Base-by-base conservation (phyloP, 2,113 vertebrate species). In the Scytalopus superciliaris region DNA sequence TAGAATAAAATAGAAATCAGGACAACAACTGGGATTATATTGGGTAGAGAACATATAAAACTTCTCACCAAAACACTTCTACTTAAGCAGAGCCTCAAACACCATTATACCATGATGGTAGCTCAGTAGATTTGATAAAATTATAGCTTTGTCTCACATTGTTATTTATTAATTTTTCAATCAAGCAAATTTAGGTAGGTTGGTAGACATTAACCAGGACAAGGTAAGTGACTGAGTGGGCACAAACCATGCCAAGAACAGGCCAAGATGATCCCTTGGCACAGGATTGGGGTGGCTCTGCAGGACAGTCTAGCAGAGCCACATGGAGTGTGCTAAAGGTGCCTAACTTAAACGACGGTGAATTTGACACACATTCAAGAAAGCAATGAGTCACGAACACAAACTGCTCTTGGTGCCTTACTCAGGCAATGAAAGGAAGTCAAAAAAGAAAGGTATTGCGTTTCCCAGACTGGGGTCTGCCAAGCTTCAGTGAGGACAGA, bases 241-340 rank as follows among this genome's bases (percentile, higher is more conserved):
- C 64, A 84, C 25, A 80, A 76, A 37, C 23, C 19, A 31, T 0
- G 5, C 69, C 18, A 13, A 56, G 39, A 84, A 53, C 0, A 0
- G 74, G 45, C 67, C 85, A 77, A 86, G 42, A 42, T 0, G 3
- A 50, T 64, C 59, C 84, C 75, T 70, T 91, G 92, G 93, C 94
- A 90, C 2, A 2, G 39, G 75, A 37, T 1, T 84, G 57, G 52
- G 63, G 68, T 53, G 73, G 63, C 92, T 95, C 88, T 13, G 49
- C 87, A 81, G 87, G 95, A 80, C 60, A 81, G 92, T 89, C 91
- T 75, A 70, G 79, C 90, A 88, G 75, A 94, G 66, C 35, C 12
- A 8, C 17, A 31, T 14, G 44, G 39, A 62, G 47, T 1, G 57
- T 68, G 82, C 2, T 55, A 55, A 66, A 88, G 85, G 67, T 81